Base-by-base conservation (phyloP, 2,113 vertebrate species). In the Siniperca knerii region DNA sequence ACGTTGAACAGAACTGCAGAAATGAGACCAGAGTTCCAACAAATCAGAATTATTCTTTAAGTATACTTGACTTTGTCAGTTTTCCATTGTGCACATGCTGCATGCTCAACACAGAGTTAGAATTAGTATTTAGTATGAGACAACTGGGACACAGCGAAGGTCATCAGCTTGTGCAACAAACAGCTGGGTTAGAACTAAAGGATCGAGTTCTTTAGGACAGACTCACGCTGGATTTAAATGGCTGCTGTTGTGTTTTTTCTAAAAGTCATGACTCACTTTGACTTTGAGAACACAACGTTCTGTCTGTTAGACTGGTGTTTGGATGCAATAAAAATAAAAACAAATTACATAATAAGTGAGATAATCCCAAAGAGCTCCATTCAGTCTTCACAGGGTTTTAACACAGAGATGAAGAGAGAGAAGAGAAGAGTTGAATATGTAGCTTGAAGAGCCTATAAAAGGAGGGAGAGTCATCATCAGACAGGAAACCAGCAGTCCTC, bases 401-500 rank as follows among this genome's bases (percentile, higher is more conserved):
- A 57, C 33, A 35, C 15, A 25, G 37, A 72, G 1, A 40, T 7
- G 20, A 65, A 76, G 33, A 46, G 25, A 25, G 46, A 55, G 58
- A 20, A 54, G 20, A 44, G 46, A 48, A 37, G 40, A 65, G 57
- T 0, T 64, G 46, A 69, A 79, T 11, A 42, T 77, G 60, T 2
- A 67, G 70, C 64, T 37, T 33, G 15, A 6, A 42, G 29, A 65
- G 44, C 20, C 37, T 11, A 13, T 77, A 75, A 86, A 29, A 76
- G 18, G 35, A 75, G 46, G 71, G 60, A 50, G 40, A 85, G 82
- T 68, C 78, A 21, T 77, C 84, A 87, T 89, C 88, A 83, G 86
- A 90, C 84, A 91, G 92, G 87, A 92, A 93, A 92, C 84, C 91
- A 82, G 78, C 82, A 40, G 84, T 84, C 81, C 81, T 90, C 77